phyloP scores from a whole-genome alignment of 2,888 invertebrate species.

The Baccha elongata region DNA sequence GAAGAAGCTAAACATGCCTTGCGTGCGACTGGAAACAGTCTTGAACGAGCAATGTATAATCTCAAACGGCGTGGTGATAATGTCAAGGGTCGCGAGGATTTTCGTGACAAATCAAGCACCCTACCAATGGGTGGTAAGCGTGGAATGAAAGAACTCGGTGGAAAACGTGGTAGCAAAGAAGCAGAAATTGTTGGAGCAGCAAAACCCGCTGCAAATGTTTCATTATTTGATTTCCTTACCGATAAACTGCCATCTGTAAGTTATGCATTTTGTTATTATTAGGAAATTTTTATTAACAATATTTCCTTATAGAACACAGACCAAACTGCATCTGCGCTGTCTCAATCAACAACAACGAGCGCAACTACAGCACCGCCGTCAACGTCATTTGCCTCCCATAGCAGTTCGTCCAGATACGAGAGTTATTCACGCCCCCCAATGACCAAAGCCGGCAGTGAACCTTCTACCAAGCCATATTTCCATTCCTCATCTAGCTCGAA shows the following conservation, averaged over 20 bases:
- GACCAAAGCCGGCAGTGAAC: conserved; percentile 68
- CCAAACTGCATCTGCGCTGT: conserved; percentile 16
- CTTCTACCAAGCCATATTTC: conserved; percentile 50
- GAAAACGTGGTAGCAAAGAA: conserved; percentile 78
- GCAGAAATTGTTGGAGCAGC: conserved; percentile 85
- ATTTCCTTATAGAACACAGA: conserved; percentile 42
- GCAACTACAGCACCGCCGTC: conserved; percentile 37
- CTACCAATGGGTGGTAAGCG: conserved; percentile 45
- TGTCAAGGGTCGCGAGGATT: conserved; percentile 78
- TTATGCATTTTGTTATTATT: not conserved
- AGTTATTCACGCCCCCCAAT: conserved; percentile 49
- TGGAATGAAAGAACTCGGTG: conserved; percentile 48
- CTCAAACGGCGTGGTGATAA: conserved; percentile 85
- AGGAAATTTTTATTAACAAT: not conserved
- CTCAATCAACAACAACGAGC: conserved; percentile 32
- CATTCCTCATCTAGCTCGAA: conserved; percentile 46
- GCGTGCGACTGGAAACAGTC: conserved; percentile 88
- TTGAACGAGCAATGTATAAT: conserved; percentile 88
- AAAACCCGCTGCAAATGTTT: conserved; percentile 91
- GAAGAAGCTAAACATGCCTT: conserved; percentile 90
- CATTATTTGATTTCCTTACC: conserved; percentile 91
- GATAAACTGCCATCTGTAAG: conserved; percentile 85
- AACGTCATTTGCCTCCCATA: conserved; percentile 38
- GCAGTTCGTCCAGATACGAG: conserved; percentile 38
- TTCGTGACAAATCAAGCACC: conserved; percentile 53